A percentile compares a stretch with the other conserved stretches of the same genome.
Evolutionary conservation across 2,797 vertebrate genomes (phyloP).

Genomic region (Lagorchestes hirsutus): DNA sequence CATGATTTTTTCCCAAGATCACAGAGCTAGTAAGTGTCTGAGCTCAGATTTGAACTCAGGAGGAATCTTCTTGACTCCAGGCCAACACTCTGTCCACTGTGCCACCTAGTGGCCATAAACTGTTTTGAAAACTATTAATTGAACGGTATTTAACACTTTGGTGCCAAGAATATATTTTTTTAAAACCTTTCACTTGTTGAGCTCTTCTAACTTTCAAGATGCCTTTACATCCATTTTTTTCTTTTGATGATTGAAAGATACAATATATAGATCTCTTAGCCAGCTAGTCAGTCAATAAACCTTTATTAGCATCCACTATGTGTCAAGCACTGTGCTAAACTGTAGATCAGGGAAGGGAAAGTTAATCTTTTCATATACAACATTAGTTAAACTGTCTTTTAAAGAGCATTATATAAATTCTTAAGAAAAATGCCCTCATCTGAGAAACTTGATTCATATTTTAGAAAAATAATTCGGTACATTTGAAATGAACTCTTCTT

Average conservation of each 20-base stretch:
- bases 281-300: not conserved
- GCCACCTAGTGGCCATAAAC: not conserved
- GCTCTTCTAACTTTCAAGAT: not conserved
- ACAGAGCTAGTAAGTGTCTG: not conserved
- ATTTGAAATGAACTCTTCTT: too few relatives aligned
- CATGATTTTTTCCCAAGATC: not conserved
- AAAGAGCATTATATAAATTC: not conserved
- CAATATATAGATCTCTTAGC: not conserved
- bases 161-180: not conserved
- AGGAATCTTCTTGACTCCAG: not conserved
- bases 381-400: not conserved
- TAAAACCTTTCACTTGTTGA: not conserved
- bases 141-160: not conserved
- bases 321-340: not conserved
- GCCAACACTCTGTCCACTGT: not conserved
- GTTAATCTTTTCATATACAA: not conserved
- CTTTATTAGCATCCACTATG: not conserved
- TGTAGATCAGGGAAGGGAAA: not conserved
- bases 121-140: not conserved
- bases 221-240: not conserved
- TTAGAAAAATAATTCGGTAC: too few relatives aligned
- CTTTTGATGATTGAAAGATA: not conserved
- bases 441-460: too few relatives aligned
- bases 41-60: not conserved
- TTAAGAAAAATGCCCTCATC: too few relatives aligned